phyloP scores from a whole-genome alignment of 2,888 invertebrate species.

The Hypolimnas misippus region DNA sequence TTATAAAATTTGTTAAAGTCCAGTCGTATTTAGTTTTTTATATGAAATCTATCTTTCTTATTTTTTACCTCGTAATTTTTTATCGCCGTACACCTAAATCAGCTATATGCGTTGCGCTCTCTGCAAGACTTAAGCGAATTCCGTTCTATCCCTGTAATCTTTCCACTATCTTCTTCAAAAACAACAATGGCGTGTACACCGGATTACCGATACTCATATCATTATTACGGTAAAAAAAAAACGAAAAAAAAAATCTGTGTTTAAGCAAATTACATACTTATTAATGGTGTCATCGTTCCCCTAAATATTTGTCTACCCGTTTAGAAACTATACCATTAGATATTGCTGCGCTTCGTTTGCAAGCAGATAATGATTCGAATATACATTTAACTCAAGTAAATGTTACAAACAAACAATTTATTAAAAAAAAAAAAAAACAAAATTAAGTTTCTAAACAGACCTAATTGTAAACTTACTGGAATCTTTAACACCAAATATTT shows the following conservation, averaged over 20 bases:
- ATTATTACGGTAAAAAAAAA: conserved; percentile 42
- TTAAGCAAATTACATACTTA: conserved; percentile 29
- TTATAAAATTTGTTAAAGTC: neutral
- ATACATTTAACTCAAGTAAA: too few species aligned
- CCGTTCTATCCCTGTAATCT: neutral
- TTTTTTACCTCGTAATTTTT: neutral
- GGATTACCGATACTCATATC: conserved; percentile 45
- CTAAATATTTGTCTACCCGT: conserved; percentile 18
- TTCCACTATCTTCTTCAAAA: conserved; percentile 5
- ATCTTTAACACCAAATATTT: too few species aligned
- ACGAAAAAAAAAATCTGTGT: conserved; percentile 44
- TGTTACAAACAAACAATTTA: too few species aligned
- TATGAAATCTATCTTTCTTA: conserved; percentile 6
- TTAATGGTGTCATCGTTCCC: conserved; percentile 24
- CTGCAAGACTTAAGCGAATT: neutral
- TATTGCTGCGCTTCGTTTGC: conserved; percentile 13
- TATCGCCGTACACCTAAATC: neutral
- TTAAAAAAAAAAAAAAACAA: too few species aligned
- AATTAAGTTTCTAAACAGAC: too few species aligned
- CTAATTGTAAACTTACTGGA: too few species aligned
- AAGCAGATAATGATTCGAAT: conserved; percentile 1
- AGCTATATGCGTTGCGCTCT: neutral
- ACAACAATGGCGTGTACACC: conserved; percentile 47
- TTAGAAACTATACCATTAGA: conserved; percentile 12
- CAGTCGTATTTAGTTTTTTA: conserved; percentile 5